Conservation (phyloP, 2,113 vertebrate genomes). For the Cervus canadensis region DNA sequence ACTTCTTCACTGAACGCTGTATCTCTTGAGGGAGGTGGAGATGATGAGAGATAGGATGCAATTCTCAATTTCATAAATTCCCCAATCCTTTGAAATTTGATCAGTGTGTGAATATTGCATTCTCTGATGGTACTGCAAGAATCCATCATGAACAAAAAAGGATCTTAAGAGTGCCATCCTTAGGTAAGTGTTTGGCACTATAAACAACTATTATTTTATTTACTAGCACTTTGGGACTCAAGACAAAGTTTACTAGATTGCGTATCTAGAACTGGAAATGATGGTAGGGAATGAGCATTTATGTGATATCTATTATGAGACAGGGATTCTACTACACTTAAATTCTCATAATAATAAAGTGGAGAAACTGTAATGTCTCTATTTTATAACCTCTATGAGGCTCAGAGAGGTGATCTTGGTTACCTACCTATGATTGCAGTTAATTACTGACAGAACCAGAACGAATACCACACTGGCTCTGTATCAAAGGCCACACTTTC, state of each 20-base stretch:
- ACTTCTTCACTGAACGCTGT: constrained; percentile 38
- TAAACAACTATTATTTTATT: background rate
- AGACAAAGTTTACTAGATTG: background rate
- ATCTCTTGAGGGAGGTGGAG: background rate
- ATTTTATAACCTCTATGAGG: background rate
- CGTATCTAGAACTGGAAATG: background rate
- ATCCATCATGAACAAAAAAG: background rate
- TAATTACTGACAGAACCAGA: background rate
- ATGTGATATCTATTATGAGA: background rate
- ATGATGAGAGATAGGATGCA: background rate
- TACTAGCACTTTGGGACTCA: background rate
- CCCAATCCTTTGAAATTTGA: background rate
- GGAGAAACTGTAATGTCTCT: background rate
- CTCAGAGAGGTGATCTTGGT: background rate
- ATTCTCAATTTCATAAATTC: background rate
- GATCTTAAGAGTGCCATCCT: background rate
- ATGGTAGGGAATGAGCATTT: background rate
- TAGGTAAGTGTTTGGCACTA: background rate
- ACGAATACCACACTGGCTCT: fast-evolving
- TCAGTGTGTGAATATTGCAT: background rate
- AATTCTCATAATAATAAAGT: background rate
- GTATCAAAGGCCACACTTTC: background rate
- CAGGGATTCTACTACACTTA: background rate
- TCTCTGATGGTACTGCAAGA: background rate
- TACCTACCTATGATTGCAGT: too few species aligned